Evolutionary conservation across 2,797 vertebrate genomes (phyloP).

Genomic region (Corythornis leucogaster): DNA sequence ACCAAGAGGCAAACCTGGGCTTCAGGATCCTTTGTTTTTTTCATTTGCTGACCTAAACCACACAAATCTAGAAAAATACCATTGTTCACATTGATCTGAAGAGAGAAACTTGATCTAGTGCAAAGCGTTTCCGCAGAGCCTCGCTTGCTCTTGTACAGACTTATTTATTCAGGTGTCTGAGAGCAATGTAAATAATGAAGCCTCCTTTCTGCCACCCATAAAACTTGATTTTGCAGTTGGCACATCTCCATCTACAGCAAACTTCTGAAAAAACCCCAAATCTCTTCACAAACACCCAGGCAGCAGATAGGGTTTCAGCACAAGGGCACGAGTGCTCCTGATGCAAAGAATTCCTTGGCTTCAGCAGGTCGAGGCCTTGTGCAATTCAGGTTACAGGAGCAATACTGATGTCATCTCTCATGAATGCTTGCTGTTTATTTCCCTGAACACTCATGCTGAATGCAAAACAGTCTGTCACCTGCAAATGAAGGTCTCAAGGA

Average conservation of each 20-base stretch:
- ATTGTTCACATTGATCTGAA: not conserved
- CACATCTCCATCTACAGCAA: not conserved
- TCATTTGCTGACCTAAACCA: not conserved
- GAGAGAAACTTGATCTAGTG: not conserved
- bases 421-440: not conserved
- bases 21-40: not conserved
- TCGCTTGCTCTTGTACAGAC: conserved; percentile 3
- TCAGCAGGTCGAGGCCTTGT: not conserved
- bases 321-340: not conserved
- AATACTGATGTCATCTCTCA: not conserved
- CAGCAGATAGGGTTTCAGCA: not conserved
- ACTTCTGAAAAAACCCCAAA: not conserved
- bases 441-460: not conserved
- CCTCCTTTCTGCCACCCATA: conserved; percentile 43
- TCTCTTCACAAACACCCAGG: not conserved
- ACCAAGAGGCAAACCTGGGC: not conserved
- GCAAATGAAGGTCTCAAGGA: not conserved
- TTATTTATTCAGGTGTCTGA: conserved; percentile 72
- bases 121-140: not conserved
- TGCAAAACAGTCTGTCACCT: not conserved
- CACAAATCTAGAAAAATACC: not conserved
- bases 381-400: not conserved
- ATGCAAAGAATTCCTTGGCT: not conserved
- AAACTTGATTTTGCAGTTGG: conserved; percentile 33
- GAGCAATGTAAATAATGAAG: conserved; percentile 78